Evolutionary conservation across 2,113 vertebrate species (phyloP), one percentile per base, ranked within the genome.

Genomic region (Pachycephala philippinensis): DNA sequence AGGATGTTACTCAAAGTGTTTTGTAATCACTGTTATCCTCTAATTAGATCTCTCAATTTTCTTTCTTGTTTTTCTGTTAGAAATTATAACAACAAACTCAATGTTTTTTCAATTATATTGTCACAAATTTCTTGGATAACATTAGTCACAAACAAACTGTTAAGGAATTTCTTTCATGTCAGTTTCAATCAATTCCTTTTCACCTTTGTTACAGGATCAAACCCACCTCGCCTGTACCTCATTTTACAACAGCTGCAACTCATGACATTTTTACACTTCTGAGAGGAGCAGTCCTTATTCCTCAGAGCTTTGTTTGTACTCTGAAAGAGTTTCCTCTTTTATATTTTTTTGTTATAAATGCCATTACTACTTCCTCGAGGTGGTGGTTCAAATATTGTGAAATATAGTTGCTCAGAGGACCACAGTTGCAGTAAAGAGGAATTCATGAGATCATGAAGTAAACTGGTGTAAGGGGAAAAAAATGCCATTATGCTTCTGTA

Each of bases 171-270:
- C 23, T 87, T 79, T 79, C n/a, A 40, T 39, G 40, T 53, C 37
- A 13, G 15, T 76, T 89, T 91, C 65, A 87, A 72, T 84, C 57
- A 49, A 26, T 35, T 84, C n/a, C 6, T 87, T 93, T 89, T 76
- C 87, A 91, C 57, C 66, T 61, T 79, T 90, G 33, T 60, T 76
- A 83, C 21, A 33, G n/a, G 74, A 89, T 91, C 84, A 93, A 93
- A 79, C 28, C 40, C 24, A 57, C 40, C 59, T 60, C 26, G 7
- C 40, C 49, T 79, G 11, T 49, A 64, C 49, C 16, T 85, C 80
- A 82, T 85, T 95, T 94, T 87, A 72, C 50, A 91, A 52, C 53
- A 93, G 37, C 78, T 91, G 47, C 76, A 89, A 65, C 45, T 82
- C 54, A 20, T 82, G 74, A 85, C 61, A 87, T 93, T 93, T 93